These are phyloP conservation scores for Acrocyrtus sp. DNA, from an alignment of 2,888 invertebrate species.

Conservation along the genomic window DNA sequence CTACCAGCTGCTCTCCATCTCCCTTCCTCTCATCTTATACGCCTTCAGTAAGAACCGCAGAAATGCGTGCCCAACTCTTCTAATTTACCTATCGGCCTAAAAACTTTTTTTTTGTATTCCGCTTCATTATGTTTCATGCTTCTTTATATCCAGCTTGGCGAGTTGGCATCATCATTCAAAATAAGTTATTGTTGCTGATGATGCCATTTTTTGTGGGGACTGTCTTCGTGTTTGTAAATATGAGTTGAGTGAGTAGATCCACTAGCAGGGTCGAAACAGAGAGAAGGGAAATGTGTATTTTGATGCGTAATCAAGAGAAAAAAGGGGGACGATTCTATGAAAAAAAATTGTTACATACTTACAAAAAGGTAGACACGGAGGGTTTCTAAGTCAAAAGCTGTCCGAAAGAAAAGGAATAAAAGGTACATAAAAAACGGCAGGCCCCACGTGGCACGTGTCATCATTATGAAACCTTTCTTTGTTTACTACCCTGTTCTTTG, in stretches of 20 bases:
- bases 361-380: neutral
- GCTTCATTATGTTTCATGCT: neutral
- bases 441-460: slow-evolving; percentile 25
- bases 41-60: slow-evolving; percentile 10
- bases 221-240: too few relatives aligned
- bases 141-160: neutral
- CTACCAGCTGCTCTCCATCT: slow-evolving; percentile 19
- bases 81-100: neutral
- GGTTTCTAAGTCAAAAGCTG: slow-evolving; percentile 9
- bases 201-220: too few relatives aligned
- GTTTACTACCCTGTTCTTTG: neutral
- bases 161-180: too few relatives aligned
- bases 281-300: neutral
- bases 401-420: neutral
- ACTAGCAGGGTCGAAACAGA: neutral
- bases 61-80: slow-evolving; percentile 5
- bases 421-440: neutral
- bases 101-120: neutral
- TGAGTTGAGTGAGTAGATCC: too few relatives aligned
- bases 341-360: neutral
- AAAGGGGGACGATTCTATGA: slow-evolving; percentile 13
- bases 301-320: slow-evolving; percentile 19
- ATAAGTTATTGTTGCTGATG: too few relatives aligned
- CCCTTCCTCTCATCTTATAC: neutral
- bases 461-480: slow-evolving; percentile 11